Conservation (phyloP, 2,113 vertebrate genomes). For the Emberiza fucata region DNA sequence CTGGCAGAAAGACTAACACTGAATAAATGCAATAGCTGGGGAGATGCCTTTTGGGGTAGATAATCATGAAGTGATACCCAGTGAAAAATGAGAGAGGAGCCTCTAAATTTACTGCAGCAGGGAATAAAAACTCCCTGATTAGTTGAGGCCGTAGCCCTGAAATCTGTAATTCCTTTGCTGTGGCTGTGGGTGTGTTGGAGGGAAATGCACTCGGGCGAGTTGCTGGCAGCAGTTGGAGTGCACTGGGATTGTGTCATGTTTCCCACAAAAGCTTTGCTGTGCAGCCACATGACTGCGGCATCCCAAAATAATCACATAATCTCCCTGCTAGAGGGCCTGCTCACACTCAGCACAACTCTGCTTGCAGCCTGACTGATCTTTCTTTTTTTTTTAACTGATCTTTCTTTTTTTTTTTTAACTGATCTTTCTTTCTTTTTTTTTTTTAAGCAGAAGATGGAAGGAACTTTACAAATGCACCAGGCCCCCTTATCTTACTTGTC, state of each 20-base stretch:
- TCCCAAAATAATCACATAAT: conserved; percentile 68
- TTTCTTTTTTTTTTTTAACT: background rate
- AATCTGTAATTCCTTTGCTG: background rate
- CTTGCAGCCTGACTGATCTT: background rate
- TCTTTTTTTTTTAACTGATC: background rate
- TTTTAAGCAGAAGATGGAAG: background rate
- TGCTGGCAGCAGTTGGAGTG: background rate
- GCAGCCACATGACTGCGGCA: conserved; percentile 64
- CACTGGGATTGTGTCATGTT: conserved; percentile 39
- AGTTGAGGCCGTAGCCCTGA: background rate
- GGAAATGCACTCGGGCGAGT: background rate
- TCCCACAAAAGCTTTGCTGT: conserved; percentile 48
- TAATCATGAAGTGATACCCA: background rate
- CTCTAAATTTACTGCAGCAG: background rate
- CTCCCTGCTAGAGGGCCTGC: conserved; percentile 29
- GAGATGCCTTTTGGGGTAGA: background rate
- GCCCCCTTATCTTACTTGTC: background rate
- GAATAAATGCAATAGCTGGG: background rate
- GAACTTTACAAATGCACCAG: background rate
- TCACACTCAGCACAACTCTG: background rate
- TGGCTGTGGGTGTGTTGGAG: background rate
- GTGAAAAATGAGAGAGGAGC: background rate
- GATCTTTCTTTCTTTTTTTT: too few relatives aligned
- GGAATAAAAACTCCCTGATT: background rate
- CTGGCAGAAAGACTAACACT: background rate